Conservation (phyloP, 1,140 invertebrate species). For the Araneus ventricosus region DNA sequence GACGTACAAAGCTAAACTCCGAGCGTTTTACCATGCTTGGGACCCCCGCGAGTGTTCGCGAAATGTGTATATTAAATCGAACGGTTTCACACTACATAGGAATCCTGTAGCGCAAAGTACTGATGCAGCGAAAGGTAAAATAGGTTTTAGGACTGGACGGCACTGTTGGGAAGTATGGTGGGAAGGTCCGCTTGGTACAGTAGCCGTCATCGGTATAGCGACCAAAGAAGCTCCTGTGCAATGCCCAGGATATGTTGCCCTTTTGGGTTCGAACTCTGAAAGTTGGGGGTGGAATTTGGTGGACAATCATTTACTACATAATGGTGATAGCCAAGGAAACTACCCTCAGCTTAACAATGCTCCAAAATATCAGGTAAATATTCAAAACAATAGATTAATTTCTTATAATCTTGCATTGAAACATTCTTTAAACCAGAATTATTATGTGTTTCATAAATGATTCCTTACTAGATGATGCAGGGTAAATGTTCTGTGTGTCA, state of each 20-base stretch:
- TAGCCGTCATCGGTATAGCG: slow-evolving; percentile 96
- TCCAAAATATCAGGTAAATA: slow-evolving; percentile 95
- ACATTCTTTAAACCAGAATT: not conserved
- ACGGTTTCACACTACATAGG: slow-evolving; percentile 97
- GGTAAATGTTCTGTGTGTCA: too few species aligned
- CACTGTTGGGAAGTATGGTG: slow-evolving; percentile 99
- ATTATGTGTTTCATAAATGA: not conserved
- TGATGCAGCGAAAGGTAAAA: slow-evolving; percentile 96
- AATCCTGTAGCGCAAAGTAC: slow-evolving; percentile 99
- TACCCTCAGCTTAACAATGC: slow-evolving; percentile 98
- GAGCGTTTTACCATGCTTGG: slow-evolving; percentile 97
- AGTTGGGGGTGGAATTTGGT: slow-evolving; percentile 99
- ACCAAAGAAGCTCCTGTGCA: slow-evolving; percentile 94
- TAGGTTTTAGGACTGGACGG: slow-evolving; percentile 93
- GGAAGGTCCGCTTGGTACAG: slow-evolving; percentile 98
- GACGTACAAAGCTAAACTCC: slow-evolving; percentile 95
- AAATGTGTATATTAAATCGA: slow-evolving; percentile 98
- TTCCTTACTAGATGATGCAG: too few species aligned
- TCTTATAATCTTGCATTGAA: not conserved
- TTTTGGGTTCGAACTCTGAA: slow-evolving; percentile 96
- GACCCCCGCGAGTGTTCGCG: slow-evolving; percentile 97
- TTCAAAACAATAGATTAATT: not conserved
- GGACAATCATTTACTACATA: slow-evolving; percentile 97
- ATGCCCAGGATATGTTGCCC: slow-evolving; percentile 95
- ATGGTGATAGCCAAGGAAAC: slow-evolving; percentile 96